phyloP scores from a whole-genome alignment of 2,797 vertebrate genomes.

The Salmo trutta region DNA sequence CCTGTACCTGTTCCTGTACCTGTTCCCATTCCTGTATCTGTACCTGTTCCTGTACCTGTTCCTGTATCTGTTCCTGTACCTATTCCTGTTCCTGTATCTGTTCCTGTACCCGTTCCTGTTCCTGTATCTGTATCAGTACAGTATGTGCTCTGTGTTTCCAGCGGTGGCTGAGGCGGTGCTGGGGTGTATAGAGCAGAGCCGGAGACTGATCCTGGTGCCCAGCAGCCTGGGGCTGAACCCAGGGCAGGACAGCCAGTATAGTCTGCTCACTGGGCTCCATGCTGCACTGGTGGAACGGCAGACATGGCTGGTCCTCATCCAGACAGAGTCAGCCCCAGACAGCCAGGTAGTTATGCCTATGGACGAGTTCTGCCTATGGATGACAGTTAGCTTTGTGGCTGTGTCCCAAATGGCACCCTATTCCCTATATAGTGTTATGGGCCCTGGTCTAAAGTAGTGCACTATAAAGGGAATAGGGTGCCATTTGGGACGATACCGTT shows the following conservation, averaged over 20 bases:
- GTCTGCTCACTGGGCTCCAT: constrained; percentile 83
- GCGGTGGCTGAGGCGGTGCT: constrained; percentile 81
- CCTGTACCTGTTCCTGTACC: no score
- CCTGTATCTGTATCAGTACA: not conserved
- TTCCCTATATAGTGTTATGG: no score
- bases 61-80: rapidly evolving
- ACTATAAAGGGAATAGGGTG: not conserved
- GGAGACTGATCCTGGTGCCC: constrained; percentile 83
- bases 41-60: no score
- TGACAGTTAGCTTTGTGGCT: no score
- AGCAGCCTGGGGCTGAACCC: constrained; percentile 44
- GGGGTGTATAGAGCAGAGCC: constrained; percentile 80
- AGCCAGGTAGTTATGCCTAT: not conserved
- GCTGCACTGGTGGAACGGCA: constrained; percentile 85
- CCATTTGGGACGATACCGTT: not conserved
- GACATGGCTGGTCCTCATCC: constrained; percentile 82
- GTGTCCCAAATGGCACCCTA: no score
- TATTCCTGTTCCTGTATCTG: not conserved
- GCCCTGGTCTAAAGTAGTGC: not conserved
- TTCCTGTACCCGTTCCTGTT: not conserved
- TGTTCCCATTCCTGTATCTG: no score
- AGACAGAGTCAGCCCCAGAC: constrained; percentile 55
- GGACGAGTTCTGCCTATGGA: no score
- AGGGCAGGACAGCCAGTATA: constrained; percentile 64
- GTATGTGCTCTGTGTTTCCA: constrained; percentile 48